phyloP scores from a whole-genome alignment of 2,113 vertebrate species.

The Callorhinus ursinus region DNA sequence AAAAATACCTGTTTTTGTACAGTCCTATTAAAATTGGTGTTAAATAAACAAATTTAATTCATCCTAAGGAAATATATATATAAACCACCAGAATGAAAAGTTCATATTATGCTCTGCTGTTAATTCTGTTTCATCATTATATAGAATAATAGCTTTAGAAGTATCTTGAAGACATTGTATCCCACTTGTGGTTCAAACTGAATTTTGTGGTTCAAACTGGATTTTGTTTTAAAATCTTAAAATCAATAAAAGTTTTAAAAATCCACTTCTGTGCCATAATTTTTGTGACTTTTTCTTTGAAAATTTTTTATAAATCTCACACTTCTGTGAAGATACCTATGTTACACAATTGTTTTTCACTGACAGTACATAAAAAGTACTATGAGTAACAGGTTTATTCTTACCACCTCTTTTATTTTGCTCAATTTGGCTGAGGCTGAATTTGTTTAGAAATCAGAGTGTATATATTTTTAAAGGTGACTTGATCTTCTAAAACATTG shows the following conservation, averaged over 20 bases:
- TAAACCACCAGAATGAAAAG: slow-evolving; percentile 66
- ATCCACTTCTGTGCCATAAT: slow-evolving; percentile 32
- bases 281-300: slow-evolving; percentile 53
- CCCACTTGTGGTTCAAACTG: slow-evolving; percentile 53
- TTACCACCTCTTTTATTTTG: neutral
- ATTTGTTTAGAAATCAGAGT: slow-evolving; percentile 13
- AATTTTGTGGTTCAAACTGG: slow-evolving; percentile 69
- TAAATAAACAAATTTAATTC: slow-evolving; percentile 60
- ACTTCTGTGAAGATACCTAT: neutral
- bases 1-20: slow-evolving; percentile 55
- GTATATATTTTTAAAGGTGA: neutral
- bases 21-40: slow-evolving; percentile 47
- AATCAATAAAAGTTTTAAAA: slow-evolving; percentile 75
- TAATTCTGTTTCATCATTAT: slow-evolving; percentile 54
- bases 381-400: neutral
- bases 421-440: slow-evolving; percentile 3
- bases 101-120: slow-evolving; percentile 53
- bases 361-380: neutral
- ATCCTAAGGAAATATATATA: slow-evolving; percentile 56
- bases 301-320: slow-evolving; percentile 33
- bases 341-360: slow-evolving; percentile 9
- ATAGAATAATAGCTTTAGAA: slow-evolving; percentile 60
- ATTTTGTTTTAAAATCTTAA: slow-evolving; percentile 75
- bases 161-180: slow-evolving; percentile 53
- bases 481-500: slow-evolving; percentile 9